Conservation (phyloP, 2,113 vertebrate species). For the Sylvietta virens region DNA sequence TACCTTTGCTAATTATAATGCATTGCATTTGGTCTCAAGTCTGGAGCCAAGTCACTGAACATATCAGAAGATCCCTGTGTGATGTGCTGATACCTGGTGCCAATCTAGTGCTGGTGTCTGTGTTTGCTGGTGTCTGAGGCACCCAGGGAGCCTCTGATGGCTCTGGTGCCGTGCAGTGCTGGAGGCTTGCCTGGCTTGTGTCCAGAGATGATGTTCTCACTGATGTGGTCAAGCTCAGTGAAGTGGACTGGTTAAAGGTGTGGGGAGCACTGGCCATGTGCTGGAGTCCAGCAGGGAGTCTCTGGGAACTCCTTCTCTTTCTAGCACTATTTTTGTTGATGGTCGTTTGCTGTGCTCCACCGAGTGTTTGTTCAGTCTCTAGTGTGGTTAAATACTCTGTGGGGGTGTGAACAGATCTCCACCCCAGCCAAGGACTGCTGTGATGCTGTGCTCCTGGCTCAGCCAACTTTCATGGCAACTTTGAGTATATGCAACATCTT, state of each 20-base stretch:
- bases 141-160: fast-evolving
- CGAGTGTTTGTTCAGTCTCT: not conserved
- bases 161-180: fast-evolving
- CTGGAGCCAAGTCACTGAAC: not conserved
- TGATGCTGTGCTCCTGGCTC: not conserved
- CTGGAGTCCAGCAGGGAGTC: not conserved
- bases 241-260: not conserved
- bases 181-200: not conserved
- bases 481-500: not conserved
- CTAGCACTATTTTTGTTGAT: not conserved
- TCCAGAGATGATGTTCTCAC: not conserved
- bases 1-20: not conserved
- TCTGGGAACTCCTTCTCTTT: not conserved
- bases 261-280: not conserved
- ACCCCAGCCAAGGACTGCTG: not conserved
- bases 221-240: not conserved
- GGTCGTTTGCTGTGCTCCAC: not conserved
- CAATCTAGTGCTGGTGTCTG: not conserved
- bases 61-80: not conserved
- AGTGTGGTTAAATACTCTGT: not conserved
- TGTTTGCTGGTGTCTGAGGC: not conserved
- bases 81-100: too few relatives aligned
- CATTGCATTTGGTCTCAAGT: not conserved
- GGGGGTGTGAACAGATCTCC: not conserved
- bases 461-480: not conserved